A percentile compares a stretch with the other conserved stretches of the same genome.
These are phyloP conservation scores for Thamnophis elegans DNA, from an alignment of 2,797 vertebrate species.

Conservation along the genomic window DNA sequence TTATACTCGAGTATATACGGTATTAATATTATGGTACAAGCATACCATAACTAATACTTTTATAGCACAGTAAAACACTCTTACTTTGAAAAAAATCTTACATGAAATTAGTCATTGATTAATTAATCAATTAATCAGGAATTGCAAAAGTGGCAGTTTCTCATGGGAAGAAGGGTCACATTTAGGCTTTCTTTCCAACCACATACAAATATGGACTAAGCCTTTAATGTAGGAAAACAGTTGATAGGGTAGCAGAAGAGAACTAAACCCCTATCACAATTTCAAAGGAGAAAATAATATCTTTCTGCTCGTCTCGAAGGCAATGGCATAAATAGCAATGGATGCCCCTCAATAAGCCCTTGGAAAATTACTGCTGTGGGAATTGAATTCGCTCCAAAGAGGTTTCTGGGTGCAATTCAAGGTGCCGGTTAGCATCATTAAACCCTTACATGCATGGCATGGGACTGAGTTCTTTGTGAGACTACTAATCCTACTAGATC, in stretches of 20 bases:
- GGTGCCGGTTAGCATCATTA: background rate
- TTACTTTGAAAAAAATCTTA: no score
- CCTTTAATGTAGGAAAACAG: background rate
- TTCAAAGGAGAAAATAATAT: background rate
- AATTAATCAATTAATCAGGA: no score
- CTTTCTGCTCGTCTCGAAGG: background rate
- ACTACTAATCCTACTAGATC: background rate
- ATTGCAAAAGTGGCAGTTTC: background rate
- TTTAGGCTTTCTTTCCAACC: background rate
- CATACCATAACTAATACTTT: no score
- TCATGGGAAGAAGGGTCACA: background rate
- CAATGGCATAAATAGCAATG: background rate
- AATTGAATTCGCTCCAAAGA: background rate
- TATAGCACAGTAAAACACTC: no score
- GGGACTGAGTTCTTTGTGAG: background rate
- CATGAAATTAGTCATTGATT: no score
- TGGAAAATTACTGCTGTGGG: background rate
- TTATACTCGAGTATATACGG: no score
- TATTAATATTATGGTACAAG: no score
- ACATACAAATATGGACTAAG: background rate
- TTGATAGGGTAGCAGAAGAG: background rate
- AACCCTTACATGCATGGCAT: background rate
- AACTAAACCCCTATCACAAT: background rate
- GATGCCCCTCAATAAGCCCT: background rate
- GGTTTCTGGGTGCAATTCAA: background rate